phyloP scores from a whole-genome alignment of 2,113 vertebrate species.

The Girardinichthys multiradiatus region DNA sequence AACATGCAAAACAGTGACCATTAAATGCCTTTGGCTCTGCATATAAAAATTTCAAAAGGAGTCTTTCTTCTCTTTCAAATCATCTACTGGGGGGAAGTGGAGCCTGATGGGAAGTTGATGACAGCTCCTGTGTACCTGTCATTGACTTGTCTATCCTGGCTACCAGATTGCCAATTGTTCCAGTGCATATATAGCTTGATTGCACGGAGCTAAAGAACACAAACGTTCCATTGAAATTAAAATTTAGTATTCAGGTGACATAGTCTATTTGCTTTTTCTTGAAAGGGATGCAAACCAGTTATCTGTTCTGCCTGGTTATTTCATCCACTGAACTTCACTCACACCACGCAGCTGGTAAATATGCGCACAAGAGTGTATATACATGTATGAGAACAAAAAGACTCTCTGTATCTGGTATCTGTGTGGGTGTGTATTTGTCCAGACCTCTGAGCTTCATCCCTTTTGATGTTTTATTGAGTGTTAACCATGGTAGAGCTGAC shows the following conservation, averaged over 20 bases:
- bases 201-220: conserved; percentile 21
- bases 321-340: conserved; percentile 39
- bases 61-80: conserved; percentile 49
- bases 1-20: conserved; percentile 62
- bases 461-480: conserved; percentile 80
- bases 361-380: conserved; percentile 1
- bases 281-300: conserved; percentile 39
- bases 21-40: conserved; percentile 66
- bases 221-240: conserved; percentile 35
- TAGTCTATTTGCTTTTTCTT: conserved; percentile 19
- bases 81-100: conserved; percentile 63
- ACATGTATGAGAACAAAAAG: conserved; percentile 10
- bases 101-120: conserved; percentile 67
- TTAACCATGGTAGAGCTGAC: conserved; percentile 68
- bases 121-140: conserved; percentile 52
- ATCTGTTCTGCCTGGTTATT: conserved; percentile 45
- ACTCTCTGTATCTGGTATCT: conserved; percentile 48
- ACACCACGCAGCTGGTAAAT: conserved; percentile 6
- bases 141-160: conserved; percentile 41
- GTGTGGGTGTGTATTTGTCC: conserved; percentile 67
- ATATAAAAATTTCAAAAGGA: conserved; percentile 51
- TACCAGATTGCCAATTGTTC: conserved; percentile 45
- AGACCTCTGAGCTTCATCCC: conserved; percentile 61
- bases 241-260: conserved; percentile 41
- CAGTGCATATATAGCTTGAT: conserved; percentile 6